phyloP scores from a whole-genome alignment of 1,140 invertebrate species.

The Zaprionus africanus region DNA sequence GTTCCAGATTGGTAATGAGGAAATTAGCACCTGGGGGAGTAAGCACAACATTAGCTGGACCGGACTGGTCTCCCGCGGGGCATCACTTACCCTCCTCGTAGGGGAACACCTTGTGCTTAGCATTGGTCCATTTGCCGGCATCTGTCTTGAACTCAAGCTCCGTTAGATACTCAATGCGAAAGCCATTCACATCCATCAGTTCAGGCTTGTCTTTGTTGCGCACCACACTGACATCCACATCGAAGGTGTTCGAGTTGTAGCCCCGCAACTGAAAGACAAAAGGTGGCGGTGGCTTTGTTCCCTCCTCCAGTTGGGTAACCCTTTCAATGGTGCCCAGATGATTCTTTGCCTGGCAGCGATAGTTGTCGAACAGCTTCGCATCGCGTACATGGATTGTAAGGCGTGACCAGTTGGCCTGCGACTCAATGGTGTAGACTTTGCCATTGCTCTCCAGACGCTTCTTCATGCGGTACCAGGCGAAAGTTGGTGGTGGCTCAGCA shows the following conservation, averaged over 20 bases:
- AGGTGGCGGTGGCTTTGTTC: slow-evolving; percentile 85
- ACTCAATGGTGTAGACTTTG: slow-evolving; percentile 70
- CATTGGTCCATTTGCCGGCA: slow-evolving; percentile 80
- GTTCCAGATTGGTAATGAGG: slow-evolving; percentile 77
- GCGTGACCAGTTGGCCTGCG: slow-evolving; percentile 78
- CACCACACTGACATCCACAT: slow-evolving; percentile 81
- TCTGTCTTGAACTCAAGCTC: slow-evolving; percentile 75
- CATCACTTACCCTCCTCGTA: slow-evolving; percentile 79
- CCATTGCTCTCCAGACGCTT: slow-evolving; percentile 77
- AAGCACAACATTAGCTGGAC: not conserved
- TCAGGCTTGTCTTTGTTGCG: slow-evolving; percentile 49
- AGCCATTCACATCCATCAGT: slow-evolving; percentile 80
- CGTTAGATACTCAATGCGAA: slow-evolving; percentile 80
- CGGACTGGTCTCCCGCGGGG: not conserved
- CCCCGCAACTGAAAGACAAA: slow-evolving; percentile 74
- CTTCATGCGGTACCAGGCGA: slow-evolving; percentile 85
- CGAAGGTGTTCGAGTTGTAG: slow-evolving; percentile 83
- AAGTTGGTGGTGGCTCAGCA: slow-evolving; percentile 86
- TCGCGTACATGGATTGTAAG: slow-evolving; percentile 85
- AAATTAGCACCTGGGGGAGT: slow-evolving; percentile 77
- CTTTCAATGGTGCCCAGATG: slow-evolving; percentile 85
- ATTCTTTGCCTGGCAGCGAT: slow-evolving; percentile 86
- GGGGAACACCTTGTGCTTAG: slow-evolving; percentile 72
- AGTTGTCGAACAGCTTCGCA: slow-evolving; percentile 85
- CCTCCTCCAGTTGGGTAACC: slow-evolving; percentile 85